Conservation (phyloP, 2,113 vertebrate species). For the human region DNA sequence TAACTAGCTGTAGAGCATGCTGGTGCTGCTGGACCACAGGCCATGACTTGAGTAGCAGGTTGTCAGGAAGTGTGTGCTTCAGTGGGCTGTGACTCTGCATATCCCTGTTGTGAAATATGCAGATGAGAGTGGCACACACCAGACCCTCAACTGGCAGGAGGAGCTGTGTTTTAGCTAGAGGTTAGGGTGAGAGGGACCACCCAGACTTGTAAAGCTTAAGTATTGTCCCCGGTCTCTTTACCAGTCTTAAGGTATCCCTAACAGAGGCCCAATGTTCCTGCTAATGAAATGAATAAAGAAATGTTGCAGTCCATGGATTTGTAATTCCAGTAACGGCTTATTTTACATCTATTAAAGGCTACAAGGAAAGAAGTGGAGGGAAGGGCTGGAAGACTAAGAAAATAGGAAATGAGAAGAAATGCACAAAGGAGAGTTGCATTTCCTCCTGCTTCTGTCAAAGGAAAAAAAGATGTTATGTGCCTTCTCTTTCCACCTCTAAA, state of each 20-base stretch:
- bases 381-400: background rate
- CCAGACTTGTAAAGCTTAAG: background rate
- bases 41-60: background rate
- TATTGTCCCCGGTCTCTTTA: background rate
- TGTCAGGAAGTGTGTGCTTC: background rate
- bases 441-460: background rate
- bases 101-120: background rate
- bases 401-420: background rate
- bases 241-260: background rate
- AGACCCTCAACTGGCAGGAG: background rate
- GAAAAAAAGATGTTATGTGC: background rate
- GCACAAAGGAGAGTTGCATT: background rate
- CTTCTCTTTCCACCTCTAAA: background rate
- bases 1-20: no score
- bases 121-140: fast-evolving
- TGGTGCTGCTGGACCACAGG: background rate
- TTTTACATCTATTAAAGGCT: background rate
- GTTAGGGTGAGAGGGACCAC: background rate
- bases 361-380: background rate
- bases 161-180: background rate
- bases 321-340: background rate
- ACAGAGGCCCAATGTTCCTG: background rate
- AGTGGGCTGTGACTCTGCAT: background rate
- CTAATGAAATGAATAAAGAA: background rate
- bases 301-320: background rate